Conservation (phyloP, 1,140 invertebrate species). For the Megalopta genalis region DNA sequence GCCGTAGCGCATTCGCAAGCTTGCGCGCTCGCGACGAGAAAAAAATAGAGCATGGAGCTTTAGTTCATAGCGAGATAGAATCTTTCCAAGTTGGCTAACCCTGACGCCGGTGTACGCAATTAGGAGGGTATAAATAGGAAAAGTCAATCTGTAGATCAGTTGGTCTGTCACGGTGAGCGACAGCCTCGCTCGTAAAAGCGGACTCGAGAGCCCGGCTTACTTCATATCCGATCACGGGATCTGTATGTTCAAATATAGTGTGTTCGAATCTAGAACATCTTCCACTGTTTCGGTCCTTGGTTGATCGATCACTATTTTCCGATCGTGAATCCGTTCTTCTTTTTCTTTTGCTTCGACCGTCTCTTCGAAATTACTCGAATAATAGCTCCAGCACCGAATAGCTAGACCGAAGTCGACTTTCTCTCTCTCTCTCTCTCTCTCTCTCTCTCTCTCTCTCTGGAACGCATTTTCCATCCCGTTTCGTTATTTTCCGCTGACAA, state of each 20-base stretch:
- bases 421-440: no score
- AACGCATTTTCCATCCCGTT: no score
- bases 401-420: no score
- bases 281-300: not conserved
- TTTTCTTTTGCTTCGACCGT: no score
- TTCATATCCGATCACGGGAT: not conserved
- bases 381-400: no score
- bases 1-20: no score
- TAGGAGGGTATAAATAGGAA: conserved; percentile 7
- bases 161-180: conserved; percentile 4
- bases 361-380: no score
- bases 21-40: no score
- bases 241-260: not conserved
- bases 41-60: not conserved
- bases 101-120: not conserved
- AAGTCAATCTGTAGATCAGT: conserved; percentile 9
- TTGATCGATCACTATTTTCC: not conserved
- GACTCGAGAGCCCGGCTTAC: not conserved
- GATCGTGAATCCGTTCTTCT: no score
- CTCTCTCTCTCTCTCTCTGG: no score
- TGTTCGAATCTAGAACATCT: not conserved
- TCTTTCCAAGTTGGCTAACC: not conserved
- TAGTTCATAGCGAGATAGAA: not conserved
- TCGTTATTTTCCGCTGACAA: not conserved
- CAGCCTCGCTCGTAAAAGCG: not conserved